These are phyloP conservation scores for Rousettus leschenaultii DNA, from an alignment of 2,113 vertebrate genomes.

Conservation along the genomic window DNA sequence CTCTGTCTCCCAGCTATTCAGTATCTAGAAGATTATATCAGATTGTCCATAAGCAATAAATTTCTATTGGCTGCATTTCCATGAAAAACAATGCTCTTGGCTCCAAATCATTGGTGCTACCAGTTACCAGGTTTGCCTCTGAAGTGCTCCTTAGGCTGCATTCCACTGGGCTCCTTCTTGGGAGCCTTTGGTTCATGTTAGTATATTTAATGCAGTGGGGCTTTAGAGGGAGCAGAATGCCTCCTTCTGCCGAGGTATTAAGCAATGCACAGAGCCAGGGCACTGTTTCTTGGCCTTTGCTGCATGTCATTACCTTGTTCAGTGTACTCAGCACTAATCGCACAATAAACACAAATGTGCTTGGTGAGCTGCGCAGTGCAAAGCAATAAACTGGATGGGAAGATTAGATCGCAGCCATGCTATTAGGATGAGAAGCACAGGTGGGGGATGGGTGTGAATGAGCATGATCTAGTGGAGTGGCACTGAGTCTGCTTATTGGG, in stretches of 20 bases:
- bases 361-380: conserved; percentile 79
- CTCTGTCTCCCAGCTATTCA: not conserved
- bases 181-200: not conserved
- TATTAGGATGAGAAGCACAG: not conserved
- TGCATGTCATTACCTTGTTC: conserved; percentile 71
- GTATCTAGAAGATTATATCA: not conserved
- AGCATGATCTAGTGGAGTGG: not conserved
- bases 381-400: conserved; percentile 75
- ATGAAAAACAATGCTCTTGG: not conserved
- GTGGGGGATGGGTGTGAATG: not conserved
- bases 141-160: not conserved
- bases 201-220: not conserved
- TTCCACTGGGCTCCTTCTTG: not conserved
- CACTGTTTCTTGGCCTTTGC: conserved; percentile 53
- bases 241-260: not conserved
- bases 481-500: not conserved
- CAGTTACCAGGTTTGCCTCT: not conserved
- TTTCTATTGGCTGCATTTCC: not conserved
- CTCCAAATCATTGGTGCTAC: not conserved
- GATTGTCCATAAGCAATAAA: not conserved
- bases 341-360: conserved; percentile 78
- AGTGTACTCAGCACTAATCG: conserved; percentile 77
- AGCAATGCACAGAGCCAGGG: not conserved
- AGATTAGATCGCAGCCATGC: not conserved
- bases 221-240: not conserved